These are phyloP conservation scores for Nasonia giraulti DNA, from an alignment of 1,140 invertebrate genomes.

Conservation along the genomic window DNA sequence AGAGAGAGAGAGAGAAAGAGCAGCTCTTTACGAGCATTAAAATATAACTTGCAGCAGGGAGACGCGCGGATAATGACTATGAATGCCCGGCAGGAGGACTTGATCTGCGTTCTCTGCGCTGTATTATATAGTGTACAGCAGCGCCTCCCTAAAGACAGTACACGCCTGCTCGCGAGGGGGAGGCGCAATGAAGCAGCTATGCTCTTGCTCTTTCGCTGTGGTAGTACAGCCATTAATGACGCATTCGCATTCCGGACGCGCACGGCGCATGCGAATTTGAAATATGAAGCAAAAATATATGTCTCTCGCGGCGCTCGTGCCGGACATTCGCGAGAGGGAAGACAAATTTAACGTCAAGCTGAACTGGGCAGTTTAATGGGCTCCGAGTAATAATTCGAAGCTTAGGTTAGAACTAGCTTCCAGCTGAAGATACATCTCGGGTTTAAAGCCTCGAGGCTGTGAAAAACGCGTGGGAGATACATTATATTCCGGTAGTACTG, in stretches of 20 bases:
- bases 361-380: not conserved
- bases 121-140: not conserved
- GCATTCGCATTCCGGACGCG: slow-evolving; percentile 36
- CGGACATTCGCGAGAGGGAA: not conserved
- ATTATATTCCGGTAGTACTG: too few relatives aligned
- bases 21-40: slow-evolving; percentile 61
- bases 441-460: too few relatives aligned
- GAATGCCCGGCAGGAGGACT: slow-evolving; percentile 60
- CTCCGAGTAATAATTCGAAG: not conserved
- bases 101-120: slow-evolving; percentile 53
- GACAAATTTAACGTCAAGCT: not conserved
- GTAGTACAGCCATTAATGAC: slow-evolving; percentile 54
- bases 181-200: not conserved
- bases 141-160: slow-evolving; percentile 13
- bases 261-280: not conserved
- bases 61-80: slow-evolving; percentile 62
- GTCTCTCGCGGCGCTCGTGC: not conserved
- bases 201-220: not conserved
- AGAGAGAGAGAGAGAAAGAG: slow-evolving; percentile 9
- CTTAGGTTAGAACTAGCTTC: not conserved
- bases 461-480: too few relatives aligned
- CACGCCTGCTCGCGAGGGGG: not conserved
- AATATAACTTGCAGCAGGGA: slow-evolving; percentile 65
- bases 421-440: too few relatives aligned
- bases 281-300: slow-evolving; percentile 18